Evolutionary conservation across 2,797 vertebrate genomes (phyloP).

Genomic region (Alectoris magna): DNA sequence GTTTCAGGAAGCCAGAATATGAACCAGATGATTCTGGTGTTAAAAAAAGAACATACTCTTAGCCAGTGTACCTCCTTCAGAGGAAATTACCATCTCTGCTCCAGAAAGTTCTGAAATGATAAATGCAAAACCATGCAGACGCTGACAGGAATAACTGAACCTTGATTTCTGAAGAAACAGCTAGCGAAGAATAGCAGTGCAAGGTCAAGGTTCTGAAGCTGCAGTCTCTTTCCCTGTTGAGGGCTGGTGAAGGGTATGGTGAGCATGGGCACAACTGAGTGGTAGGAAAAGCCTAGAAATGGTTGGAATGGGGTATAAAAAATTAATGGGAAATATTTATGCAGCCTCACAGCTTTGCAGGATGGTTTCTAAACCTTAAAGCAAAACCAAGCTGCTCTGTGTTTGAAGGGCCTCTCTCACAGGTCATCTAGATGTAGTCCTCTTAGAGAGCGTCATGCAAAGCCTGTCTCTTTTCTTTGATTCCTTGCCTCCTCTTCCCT

Average conservation of each 20-base stretch:
- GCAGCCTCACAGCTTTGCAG: neutral
- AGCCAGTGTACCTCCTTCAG: slow-evolving; percentile 40
- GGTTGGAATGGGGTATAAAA: neutral
- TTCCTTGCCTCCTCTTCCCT: neutral
- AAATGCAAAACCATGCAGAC: slow-evolving; percentile 23
- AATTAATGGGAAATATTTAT: neutral
- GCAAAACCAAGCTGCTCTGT: neutral
- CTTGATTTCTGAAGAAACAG: neutral
- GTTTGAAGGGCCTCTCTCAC: neutral
- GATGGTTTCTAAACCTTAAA: neutral
- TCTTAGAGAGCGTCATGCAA: neutral
- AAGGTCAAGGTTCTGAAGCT: neutral
- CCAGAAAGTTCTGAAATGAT: slow-evolving; percentile 30
- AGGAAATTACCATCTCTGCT: slow-evolving; percentile 39
- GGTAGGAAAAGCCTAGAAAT: neutral
- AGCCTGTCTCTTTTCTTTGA: neutral
- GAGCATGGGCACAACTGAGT: neutral
- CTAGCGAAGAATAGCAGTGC: neutral
- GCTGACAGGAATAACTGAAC: neutral
- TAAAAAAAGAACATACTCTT: slow-evolving; percentile 45
- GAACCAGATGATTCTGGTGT: slow-evolving; percentile 54
- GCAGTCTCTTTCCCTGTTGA: neutral
- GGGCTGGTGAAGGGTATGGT: neutral
- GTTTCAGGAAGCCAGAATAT: slow-evolving; percentile 41
- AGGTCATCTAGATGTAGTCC: neutral